Evolutionary conservation across 2,113 vertebrate genomes (phyloP), one percentile per base, ranked within the genome.

Genomic region (Muscicapa adusta): DNA sequence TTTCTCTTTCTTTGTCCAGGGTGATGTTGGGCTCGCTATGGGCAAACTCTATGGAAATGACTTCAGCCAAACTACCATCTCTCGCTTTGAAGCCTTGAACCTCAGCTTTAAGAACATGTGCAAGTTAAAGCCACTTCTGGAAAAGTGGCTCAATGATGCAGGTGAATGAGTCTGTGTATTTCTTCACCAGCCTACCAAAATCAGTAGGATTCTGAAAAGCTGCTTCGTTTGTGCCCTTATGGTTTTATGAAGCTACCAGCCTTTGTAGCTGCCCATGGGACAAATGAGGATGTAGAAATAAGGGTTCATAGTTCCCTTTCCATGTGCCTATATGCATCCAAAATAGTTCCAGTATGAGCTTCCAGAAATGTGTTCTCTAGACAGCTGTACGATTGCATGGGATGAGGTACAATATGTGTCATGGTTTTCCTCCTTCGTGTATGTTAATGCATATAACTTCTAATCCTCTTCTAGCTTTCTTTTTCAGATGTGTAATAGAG

Each of bases 81-180:
- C 99, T 98, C 99, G 99, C 98, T 99, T 99, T 96, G 99, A 99
- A 99, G 99, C 99, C 99, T 99, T 99, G 99, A 99, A 99, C 97
- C 98, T 99, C 98, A 99, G 99, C 98, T 99, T 99, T 99, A 99
- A 99, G 98, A 99, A 99, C 98, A 99, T 99, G 99, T 99, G 99
- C 98, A 99, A 99, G 98, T 98, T 99, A 96, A 99, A 99, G 98
- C 99, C 99, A 80, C 98, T 99, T 98, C 97, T 99, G 97, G 99
- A 99, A 98, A 99, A 99, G 98, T 99, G 99, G 99, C 98, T 99
- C 85, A 99, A 99, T 92, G 99, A 99, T 98, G 99, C 99, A 99
- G 99, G 99, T 99, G 97, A 98, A 98, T 98, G 54, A 85, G 47
- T 93, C 76, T 80, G 67, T 76, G 74, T 73, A 31, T 94, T 93